Conservation (phyloP, 2,113 vertebrate genomes). For the Stegostoma tigrinum region DNA sequence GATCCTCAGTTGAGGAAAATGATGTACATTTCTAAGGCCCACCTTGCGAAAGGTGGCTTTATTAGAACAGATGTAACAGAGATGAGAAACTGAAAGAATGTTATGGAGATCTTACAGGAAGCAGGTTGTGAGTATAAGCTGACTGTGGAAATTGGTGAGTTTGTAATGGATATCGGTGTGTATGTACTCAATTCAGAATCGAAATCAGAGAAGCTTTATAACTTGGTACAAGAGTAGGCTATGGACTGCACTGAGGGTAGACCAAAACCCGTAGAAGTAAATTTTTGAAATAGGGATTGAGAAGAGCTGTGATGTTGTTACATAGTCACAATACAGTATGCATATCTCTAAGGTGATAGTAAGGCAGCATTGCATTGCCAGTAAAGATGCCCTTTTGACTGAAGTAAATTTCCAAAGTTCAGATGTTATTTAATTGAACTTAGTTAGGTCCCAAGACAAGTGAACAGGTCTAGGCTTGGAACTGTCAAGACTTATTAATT, state of each 20-base stretch:
- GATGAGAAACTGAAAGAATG: no score
- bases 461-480: conserved; percentile 56
- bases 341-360: background rate
- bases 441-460: background rate
- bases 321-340: background rate
- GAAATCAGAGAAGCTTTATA: background rate
- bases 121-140: no score
- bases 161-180: no score
- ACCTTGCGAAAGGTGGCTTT: no score
- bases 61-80: no score
- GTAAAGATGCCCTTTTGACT: background rate
- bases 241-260: background rate
- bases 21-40: no score
- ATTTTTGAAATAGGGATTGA: background rate
- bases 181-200: background rate
- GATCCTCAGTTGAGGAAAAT: no score
- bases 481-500: conserved; percentile 54
- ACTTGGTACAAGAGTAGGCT: background rate
- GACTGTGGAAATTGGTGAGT: no score
- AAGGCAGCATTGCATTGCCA: background rate
- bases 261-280: background rate
- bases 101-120: no score
- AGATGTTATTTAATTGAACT: background rate
- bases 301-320: background rate
- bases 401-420: background rate